phyloP scores from a whole-genome alignment of 1,140 invertebrate species.

The Hyles euphorbiae region DNA sequence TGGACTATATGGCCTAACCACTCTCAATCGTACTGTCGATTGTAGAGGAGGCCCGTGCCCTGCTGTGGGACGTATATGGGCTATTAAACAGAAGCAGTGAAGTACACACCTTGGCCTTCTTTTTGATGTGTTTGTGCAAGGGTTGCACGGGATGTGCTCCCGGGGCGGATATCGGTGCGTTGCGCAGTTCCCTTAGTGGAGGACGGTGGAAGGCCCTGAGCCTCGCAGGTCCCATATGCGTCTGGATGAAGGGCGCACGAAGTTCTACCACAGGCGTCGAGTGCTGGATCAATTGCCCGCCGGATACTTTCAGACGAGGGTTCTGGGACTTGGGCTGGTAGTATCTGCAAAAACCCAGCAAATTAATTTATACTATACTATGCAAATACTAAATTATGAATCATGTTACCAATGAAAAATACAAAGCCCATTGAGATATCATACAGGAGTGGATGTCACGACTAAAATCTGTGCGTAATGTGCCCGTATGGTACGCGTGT shows the following conservation, averaged over 20 bases:
- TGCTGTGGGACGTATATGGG: too few relatives aligned
- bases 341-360: slow-evolving; percentile 76
- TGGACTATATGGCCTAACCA: too few relatives aligned
- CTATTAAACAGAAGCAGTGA: too few relatives aligned
- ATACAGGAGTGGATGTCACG: too few relatives aligned
- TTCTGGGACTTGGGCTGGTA: slow-evolving; percentile 93
- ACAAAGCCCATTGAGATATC: too few relatives aligned
- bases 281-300: slow-evolving; percentile 94
- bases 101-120: slow-evolving; percentile 86
- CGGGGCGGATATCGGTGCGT: slow-evolving; percentile 84
- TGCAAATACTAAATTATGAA: too few relatives aligned
- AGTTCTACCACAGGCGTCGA: slow-evolving; percentile 98
- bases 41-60: too few relatives aligned
- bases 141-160: slow-evolving; percentile 87
- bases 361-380: neutral
- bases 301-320: slow-evolving; percentile 85
- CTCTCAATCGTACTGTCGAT: too few relatives aligned
- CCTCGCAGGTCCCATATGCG: slow-evolving; percentile 85
- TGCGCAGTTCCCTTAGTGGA: slow-evolving; percentile 90
- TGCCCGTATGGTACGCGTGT: too few relatives aligned
- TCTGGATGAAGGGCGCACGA: slow-evolving; percentile 95
- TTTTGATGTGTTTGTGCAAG: slow-evolving; percentile 92
- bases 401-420: too few relatives aligned
- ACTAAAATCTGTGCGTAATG: too few relatives aligned
- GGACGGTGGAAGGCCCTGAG: slow-evolving; percentile 96